phyloP scores from a whole-genome alignment of 2,113 vertebrate genomes.

The Pao palembangensis region DNA sequence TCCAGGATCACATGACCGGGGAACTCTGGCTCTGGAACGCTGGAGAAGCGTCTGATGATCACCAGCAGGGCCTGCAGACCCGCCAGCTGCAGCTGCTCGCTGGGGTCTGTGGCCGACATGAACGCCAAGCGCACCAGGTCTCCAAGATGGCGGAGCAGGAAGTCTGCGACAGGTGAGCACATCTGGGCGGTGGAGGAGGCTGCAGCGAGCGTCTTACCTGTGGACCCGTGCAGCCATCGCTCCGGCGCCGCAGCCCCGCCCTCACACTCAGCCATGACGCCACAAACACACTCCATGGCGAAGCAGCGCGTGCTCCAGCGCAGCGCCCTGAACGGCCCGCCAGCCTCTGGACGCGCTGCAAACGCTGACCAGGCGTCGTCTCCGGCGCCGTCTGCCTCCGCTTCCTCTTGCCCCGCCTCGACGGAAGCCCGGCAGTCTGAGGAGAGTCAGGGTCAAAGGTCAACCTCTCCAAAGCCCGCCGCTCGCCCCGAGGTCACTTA shows the following conservation, averaged over 20 bases:
- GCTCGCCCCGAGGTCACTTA: too few relatives aligned
- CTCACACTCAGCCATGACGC: conserved; percentile 84
- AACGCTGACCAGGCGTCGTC: conserved; percentile 81
- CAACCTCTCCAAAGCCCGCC: too few relatives aligned
- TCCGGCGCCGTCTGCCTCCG: conserved; percentile 77
- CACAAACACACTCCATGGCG: conserved; percentile 86
- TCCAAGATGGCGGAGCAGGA: conserved; percentile 88
- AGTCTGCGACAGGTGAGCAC: conserved; percentile 69
- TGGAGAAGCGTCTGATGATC: conserved; percentile 84
- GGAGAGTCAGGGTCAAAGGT: neutral
- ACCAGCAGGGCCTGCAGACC: conserved; percentile 85
- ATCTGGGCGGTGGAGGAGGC: neutral
- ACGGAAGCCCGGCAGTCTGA: conserved; percentile 60
- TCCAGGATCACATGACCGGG: conserved; percentile 92
- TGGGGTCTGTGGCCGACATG: conserved; percentile 94
- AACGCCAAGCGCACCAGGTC: conserved; percentile 96
- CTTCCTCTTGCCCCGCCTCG: conserved; percentile 82
- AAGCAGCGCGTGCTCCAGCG: conserved; percentile 91
- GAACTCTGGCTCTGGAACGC: conserved; percentile 89
- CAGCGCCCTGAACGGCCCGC: conserved; percentile 81
- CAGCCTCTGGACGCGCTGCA: conserved; percentile 70
- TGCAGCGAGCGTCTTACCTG: conserved; percentile 68
- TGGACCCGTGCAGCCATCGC: conserved; percentile 79
- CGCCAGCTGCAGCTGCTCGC: conserved; percentile 84
- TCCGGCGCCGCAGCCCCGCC: conserved; percentile 79